Conservation (phyloP, 2,113 vertebrate species). For the Myrmophylax atrothorax region DNA sequence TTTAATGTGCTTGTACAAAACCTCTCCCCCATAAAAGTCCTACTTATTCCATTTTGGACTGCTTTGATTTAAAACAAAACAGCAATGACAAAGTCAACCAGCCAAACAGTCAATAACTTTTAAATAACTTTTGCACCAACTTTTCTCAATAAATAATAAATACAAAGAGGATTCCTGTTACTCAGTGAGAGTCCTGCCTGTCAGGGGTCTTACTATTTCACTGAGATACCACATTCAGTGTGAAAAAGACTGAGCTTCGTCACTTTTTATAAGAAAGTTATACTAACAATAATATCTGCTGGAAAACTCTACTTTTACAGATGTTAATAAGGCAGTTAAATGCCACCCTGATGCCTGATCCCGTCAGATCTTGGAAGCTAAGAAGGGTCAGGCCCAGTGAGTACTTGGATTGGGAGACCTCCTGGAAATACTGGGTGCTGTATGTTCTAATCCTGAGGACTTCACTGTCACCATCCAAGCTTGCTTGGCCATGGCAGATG, state of each 20-base stretch:
- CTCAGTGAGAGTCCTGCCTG: background rate
- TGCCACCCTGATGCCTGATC: no score
- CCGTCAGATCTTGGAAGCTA: no score
- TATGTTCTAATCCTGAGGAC: no score
- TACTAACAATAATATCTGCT: background rate
- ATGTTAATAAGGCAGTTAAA: background rate
- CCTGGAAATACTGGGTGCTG: no score
- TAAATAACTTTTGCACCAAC: background rate
- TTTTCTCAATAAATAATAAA: background rate
- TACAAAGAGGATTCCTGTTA: background rate
- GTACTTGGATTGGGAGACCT: no score
- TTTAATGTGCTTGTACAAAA: background rate
- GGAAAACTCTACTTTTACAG: background rate
- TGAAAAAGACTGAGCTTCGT: background rate
- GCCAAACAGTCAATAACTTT: rapidly evolving
- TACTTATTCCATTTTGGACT: background rate
- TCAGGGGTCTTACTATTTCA: background rate
- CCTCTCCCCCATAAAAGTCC: background rate
- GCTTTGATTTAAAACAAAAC: background rate
- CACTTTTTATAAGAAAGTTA: background rate
- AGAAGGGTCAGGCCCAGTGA: no score
- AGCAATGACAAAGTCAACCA: rapidly evolving
- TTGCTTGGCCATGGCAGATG: no score
- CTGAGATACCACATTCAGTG: rapidly evolving
- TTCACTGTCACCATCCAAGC: no score